Base-by-base conservation (phyloP, 2,888 invertebrate species). In the Macrostomum cliftonense region DNA sequence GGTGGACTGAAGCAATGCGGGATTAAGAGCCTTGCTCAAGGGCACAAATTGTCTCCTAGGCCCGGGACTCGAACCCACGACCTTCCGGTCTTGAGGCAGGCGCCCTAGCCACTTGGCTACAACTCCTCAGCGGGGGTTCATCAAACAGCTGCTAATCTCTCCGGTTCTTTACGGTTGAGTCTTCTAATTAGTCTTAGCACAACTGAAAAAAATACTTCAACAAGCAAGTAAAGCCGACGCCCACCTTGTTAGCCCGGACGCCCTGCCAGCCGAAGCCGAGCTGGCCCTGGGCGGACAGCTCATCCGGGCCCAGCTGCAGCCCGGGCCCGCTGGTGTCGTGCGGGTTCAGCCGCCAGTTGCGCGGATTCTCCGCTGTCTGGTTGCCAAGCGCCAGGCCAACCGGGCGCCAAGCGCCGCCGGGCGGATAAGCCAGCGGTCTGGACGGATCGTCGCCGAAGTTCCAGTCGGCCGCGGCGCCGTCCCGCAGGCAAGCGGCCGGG, bases 381-480 rank as follows among this genome's bases (percentile, higher is more conserved):
- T 37, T 49, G n/a, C 20, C 39, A 17, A n/a, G 19, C n/a, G 50
- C 48, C 28, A 49, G 21, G 9, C 39, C 37, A 2, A 50, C 50
- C 16, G 50, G 50, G 7, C 38, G n/a, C 51, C 51, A 50, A 9
- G 28, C 28, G 4, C 28, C 28, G 28, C 28, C 19, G 36, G 52
- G 42, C 13, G 20, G 21, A 39, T 20, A 37, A 9, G 28, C 52
- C 19, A 36, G 21, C n/a, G 51, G 51, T 21, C 21, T 20, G 42
- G 20, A 39, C 20, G 50, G 49, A 13, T 37, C 20, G 28, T 50
- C 50, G n/a, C 50, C 50, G 39, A 50, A 50, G 49, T 50, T 50
- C 39, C 47, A 50, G 16, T 49, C 49, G 4, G 49, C 37, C 17
- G 47, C 47, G 21, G 50, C 21, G 28, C 28, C 28, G 28, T 50